A percentile compares a stretch with the other conserved stretches of the same genome.
These are phyloP conservation scores for Sanderia malayensis DNA, from an alignment of 30 jellyfish, hydroid and myxozoan species.

Conservation along the genomic window DNA sequence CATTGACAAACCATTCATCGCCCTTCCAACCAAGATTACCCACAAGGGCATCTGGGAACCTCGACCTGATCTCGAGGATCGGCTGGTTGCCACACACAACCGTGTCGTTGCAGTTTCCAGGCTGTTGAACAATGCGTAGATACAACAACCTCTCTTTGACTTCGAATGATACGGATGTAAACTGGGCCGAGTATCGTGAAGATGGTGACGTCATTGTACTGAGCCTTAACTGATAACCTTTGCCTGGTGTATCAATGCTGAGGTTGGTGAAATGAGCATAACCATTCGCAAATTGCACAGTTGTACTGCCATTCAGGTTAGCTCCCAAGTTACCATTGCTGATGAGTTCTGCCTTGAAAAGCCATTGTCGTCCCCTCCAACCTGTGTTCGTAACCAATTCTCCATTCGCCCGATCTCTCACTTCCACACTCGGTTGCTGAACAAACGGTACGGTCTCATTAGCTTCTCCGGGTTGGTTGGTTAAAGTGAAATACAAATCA, in stretches of 20 bases:
- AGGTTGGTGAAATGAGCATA: slow-evolving; percentile 47
- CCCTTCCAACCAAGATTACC: slow-evolving; percentile 76
- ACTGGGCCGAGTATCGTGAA: slow-evolving; percentile 42
- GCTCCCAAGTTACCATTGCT: slow-evolving; percentile 43
- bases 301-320: slow-evolving; percentile 48
- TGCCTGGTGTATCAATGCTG: slow-evolving; percentile 68
- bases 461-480: slow-evolving; percentile 41
- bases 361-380: slow-evolving; percentile 82
- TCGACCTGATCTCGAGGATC: slow-evolving; percentile 57
- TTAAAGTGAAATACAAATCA: slow-evolving; percentile 25
- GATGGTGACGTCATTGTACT: slow-evolving; percentile 54
- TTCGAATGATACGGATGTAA: slow-evolving; percentile 47
- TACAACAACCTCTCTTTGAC: slow-evolving; percentile 63
- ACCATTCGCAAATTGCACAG: slow-evolving; percentile 44
- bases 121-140: slow-evolving; percentile 69
- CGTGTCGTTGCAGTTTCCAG: slow-evolving; percentile 80
- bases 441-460: slow-evolving; percentile 68
- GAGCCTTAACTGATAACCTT: slow-evolving; percentile 45
- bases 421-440: slow-evolving; percentile 69
- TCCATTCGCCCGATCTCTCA: slow-evolving; percentile 69
- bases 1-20: slow-evolving; percentile 64
- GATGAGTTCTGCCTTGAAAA: slow-evolving; percentile 54
- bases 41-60: slow-evolving; percentile 68
- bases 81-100: slow-evolving; percentile 87
- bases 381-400: slow-evolving; percentile 68